Conservation (phyloP, 2,797 vertebrate species). For the Bucorvus abyssinicus region DNA sequence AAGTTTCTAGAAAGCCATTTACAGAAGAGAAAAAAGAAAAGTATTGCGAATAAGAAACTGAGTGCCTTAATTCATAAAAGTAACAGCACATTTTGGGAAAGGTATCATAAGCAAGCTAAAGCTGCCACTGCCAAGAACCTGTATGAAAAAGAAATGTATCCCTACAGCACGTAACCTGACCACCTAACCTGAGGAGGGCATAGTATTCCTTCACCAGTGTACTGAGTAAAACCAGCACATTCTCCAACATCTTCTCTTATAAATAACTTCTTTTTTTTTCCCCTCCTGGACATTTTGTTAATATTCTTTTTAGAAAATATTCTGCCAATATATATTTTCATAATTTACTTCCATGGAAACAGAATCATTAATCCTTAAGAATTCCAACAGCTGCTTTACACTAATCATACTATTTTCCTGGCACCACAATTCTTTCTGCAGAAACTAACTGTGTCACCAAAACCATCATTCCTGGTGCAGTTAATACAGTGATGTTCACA, state of each 20-base stretch:
- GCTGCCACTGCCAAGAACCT: neutral
- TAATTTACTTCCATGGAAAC: neutral
- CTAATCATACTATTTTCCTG: neutral
- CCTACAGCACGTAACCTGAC: neutral
- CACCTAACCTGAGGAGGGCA: neutral
- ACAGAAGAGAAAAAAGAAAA: neutral
- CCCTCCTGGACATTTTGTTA: neutral
- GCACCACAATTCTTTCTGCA: neutral
- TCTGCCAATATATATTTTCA: neutral
- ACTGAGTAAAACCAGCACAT: neutral
- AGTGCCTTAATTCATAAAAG: neutral
- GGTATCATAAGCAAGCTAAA: neutral
- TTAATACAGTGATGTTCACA: neutral
- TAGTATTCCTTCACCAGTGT: neutral
- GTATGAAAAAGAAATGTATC: neutral
- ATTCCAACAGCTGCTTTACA: neutral
- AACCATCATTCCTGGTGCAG: neutral
- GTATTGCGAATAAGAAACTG: neutral
- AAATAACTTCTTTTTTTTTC: neutral
- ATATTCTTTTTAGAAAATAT: neutral
- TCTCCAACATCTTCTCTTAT: neutral
- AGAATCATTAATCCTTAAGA: neutral
- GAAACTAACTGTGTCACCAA: neutral
- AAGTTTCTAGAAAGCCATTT: neutral
- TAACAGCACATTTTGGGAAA: neutral